phyloP scores from a whole-genome alignment of 2,113 vertebrate species.

The Lanius ludovicianus region DNA sequence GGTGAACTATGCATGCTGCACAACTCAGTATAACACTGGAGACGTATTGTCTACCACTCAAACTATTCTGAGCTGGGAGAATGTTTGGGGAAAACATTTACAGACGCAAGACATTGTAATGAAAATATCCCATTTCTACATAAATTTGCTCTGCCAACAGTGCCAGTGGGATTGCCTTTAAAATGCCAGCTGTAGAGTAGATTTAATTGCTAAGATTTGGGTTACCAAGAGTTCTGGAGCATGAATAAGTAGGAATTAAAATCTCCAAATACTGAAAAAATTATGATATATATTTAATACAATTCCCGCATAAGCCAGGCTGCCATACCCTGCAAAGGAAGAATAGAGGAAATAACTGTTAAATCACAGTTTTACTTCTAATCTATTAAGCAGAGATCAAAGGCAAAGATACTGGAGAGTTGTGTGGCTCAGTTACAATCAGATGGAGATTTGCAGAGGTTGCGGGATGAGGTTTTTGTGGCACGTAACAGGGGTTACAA shows the following conservation, averaged over 20 bases:
- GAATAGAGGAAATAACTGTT: not conserved
- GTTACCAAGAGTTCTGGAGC: not conserved
- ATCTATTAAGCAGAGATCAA: not conserved
- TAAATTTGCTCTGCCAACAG: not conserved
- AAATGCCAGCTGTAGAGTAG: not conserved
- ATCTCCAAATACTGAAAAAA: not conserved
- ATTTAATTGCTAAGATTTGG: not conserved
- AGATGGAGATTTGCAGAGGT: not conserved
- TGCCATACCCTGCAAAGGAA: not conserved
- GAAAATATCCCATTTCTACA: not conserved
- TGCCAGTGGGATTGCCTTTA: not conserved
- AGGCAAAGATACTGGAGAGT: not conserved
- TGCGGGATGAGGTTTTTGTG: not conserved
- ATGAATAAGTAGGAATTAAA: not conserved
- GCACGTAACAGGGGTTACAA: not conserved
- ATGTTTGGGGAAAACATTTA: not conserved
- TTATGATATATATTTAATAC: accelerated
- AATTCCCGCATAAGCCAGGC: not conserved
- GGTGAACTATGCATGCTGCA: not conserved
- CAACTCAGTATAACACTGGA: not conserved
- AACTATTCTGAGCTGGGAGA: not conserved
- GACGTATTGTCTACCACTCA: not conserved
- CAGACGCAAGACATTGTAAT: not conserved
- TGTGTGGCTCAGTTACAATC: not conserved
- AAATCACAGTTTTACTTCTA: not conserved